These are phyloP conservation scores for Sphaerodactylus townsendi DNA, from an alignment of 2,113 vertebrate species.

Conservation along the genomic window DNA sequence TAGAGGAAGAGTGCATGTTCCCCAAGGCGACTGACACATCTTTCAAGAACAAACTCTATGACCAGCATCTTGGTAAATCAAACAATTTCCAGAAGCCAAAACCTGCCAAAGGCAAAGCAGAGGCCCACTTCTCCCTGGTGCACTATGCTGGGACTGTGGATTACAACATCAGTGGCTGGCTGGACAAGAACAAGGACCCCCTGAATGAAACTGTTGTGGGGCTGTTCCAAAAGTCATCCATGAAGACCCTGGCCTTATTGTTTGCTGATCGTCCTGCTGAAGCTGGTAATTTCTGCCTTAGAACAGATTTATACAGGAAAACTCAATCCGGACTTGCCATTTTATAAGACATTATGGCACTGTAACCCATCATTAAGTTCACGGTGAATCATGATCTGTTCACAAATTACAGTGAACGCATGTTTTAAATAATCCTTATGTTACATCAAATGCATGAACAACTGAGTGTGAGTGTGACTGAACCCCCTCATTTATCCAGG, in stretches of 20 bases:
- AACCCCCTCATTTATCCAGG: too few species aligned
- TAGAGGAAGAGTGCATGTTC: slow-evolving; percentile 29
- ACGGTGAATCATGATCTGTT: not conserved
- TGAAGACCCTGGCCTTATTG: slow-evolving; percentile 72
- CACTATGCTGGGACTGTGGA: slow-evolving; percentile 70
- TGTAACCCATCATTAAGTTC: not conserved
- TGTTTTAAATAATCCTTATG: too few species aligned
- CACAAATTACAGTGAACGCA: too few species aligned
- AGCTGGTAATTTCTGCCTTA: slow-evolving; percentile 46
- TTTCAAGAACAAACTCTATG: slow-evolving; percentile 58
- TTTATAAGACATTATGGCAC: not conserved
- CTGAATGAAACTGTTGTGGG: slow-evolving; percentile 80
- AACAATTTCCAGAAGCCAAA: slow-evolving; percentile 74
- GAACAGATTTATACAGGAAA: not conserved
- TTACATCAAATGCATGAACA: too few species aligned
- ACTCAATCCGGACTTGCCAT: not conserved
- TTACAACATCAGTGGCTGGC: slow-evolving; percentile 71
- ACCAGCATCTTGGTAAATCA: slow-evolving; percentile 72
- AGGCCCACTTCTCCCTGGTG: slow-evolving; percentile 67
- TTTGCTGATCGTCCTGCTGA: slow-evolving; percentile 64
- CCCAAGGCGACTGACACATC: slow-evolving; percentile 16
- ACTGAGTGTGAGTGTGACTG: too few species aligned
- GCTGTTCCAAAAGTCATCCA: slow-evolving; percentile 73
- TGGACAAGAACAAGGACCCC: slow-evolving; percentile 80
- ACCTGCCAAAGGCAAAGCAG: slow-evolving; percentile 63